phyloP scores from a whole-genome alignment of 1,140 invertebrate genomes.

The Drosophila azteca region DNA sequence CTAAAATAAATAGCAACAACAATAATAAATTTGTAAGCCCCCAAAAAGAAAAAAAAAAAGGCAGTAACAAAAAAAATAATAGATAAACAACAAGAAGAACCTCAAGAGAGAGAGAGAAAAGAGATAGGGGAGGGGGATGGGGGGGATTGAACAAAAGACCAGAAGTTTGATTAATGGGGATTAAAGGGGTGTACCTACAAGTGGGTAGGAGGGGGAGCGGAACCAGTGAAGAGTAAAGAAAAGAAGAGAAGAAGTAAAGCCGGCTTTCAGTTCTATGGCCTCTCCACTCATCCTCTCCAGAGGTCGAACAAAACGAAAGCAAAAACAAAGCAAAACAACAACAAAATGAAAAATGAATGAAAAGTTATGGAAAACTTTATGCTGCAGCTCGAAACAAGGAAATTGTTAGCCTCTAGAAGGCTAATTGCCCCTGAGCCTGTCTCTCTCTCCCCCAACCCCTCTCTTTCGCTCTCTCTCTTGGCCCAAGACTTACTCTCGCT shows the following conservation, averaged over 20 bases:
- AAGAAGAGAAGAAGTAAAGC: constrained; percentile 3
- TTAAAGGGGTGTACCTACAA: constrained; percentile 4
- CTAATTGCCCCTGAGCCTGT: constrained; percentile 32
- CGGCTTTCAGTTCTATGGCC: too few species aligned
- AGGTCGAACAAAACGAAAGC: constrained; percentile 25
- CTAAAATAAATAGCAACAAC: too few species aligned
- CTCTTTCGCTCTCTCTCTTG: too few species aligned
- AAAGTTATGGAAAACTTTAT: constrained; percentile 42
- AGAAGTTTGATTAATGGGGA: constrained; percentile 75
- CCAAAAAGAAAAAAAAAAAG: constrained; percentile 41
- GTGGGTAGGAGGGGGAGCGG: too few species aligned
- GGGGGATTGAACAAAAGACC: constrained; percentile 67
- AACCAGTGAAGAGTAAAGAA: too few species aligned
- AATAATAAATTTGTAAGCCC: constrained; percentile 67
- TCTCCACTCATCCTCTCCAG: constrained; percentile 15
- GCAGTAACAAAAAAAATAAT: constrained; percentile 30
- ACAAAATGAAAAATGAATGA: constrained; percentile 44
- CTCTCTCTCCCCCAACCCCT: constrained; percentile 2
- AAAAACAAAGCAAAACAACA: too few species aligned
- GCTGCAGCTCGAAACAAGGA: constrained; percentile 23
- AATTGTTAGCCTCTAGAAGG: constrained; percentile 31
- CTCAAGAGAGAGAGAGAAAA: constrained; percentile 4
- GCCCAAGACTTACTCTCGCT: not conserved
- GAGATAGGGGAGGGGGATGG: not conserved
- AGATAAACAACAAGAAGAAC: constrained; percentile 27